These are phyloP conservation scores for Prunella himalayana DNA, from an alignment of 2,113 vertebrate species.

Conservation along the genomic window DNA sequence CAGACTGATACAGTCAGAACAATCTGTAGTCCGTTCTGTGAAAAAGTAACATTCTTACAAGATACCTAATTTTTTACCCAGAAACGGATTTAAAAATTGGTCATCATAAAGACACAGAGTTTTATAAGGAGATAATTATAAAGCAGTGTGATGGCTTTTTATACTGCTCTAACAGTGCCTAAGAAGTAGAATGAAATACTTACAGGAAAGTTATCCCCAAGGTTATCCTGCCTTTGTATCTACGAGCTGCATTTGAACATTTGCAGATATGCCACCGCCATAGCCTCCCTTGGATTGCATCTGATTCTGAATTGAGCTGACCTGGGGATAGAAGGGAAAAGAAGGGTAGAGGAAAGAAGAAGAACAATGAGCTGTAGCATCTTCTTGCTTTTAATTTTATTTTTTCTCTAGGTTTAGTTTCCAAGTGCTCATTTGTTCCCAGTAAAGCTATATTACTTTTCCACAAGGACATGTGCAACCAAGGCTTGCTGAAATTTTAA, in stretches of 20 bases:
- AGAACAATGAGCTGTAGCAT: neutral
- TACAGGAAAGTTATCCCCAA: conserved; percentile 30
- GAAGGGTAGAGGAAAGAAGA: neutral
- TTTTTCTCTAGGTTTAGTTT: neutral
- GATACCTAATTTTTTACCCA: neutral
- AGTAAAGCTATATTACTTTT: neutral
- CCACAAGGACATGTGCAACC: neutral
- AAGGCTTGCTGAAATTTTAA: neutral
- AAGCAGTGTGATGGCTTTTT: neutral
- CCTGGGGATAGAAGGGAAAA: conserved; percentile 56
- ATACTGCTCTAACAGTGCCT: neutral
- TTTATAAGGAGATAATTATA: neutral
- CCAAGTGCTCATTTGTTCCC: neutral
- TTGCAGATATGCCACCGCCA: conserved; percentile 75
- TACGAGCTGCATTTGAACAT: conserved; percentile 84
- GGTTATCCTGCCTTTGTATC: conserved; percentile 87
- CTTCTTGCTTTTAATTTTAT: neutral
- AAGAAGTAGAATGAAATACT: neutral
- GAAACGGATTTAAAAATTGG: neutral
- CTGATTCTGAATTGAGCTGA: conserved; percentile 88
- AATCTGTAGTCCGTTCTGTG: neutral
- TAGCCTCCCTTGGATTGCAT: conserved; percentile 92
- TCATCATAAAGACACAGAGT: neutral
- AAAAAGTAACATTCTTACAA: neutral
- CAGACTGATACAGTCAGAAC: neutral